Base-by-base conservation (phyloP, 2,113 vertebrate genomes). In the Perognathus longimembris region DNA sequence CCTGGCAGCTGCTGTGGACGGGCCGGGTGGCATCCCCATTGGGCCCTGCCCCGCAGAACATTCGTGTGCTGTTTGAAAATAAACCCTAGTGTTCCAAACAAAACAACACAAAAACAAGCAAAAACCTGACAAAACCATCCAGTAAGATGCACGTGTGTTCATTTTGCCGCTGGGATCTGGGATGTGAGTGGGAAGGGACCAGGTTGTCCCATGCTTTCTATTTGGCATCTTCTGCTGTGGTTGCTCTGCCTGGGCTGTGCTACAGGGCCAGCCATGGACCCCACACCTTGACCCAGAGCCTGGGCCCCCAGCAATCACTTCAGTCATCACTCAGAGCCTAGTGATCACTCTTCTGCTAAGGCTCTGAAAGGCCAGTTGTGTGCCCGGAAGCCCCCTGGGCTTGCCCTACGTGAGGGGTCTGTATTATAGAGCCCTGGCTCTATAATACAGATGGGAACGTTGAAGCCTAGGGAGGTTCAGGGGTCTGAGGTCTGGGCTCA, bases 51-150 rank as follows among this genome's bases (percentile, higher is more conserved):
- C 97, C 54, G 92, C 97, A 97, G 97, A 96, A 71, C 92, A 92
- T 97, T 95, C 91, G 96, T 98, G 97, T 91, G 97, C 97, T 97
- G 96, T 98, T 97, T 98, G 91, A 94, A 97, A 97, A 97, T 95
- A 97, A 96, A 94, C 42, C 73, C 91, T 97, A 98, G 98, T 97
- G 94, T 98, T 97, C 96, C 92, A 95, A 97, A 96, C 97, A 97
- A 97, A 97, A 81, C 4, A 32, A 95, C 88, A 93, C 88, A 93
- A 92, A 69, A 92, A 30, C 42, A 83, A 87, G 69, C 64, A 38
- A 38, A 93, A 83, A 91, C n/a, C 67, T 64, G 85, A 87, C 36
- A 40, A 77, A 96, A 92, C 73, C 59, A 32, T 32, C 50, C 63
- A 30, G 63, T 80, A 57, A 66, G 69, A 15, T 7, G 40, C 45